A percentile compares a stretch with the other conserved stretches of the same genome.
phyloP scores from a whole-genome alignment of 2,113 vertebrate species.

The Cromileptes altivelis region DNA sequence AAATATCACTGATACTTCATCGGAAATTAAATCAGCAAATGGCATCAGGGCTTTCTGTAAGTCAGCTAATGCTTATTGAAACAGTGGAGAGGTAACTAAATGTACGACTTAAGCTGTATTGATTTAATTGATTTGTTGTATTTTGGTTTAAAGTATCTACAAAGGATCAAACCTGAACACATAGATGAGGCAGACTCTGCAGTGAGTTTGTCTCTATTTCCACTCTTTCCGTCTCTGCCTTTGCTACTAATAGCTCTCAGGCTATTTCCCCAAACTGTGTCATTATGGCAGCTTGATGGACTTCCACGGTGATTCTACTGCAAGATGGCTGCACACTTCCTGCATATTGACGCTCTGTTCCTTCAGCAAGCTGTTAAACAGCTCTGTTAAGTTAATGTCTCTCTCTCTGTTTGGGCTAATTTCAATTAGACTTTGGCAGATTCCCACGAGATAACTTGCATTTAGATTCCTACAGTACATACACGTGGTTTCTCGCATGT shows the following conservation, averaged over 20 bases:
- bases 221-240: background rate
- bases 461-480: background rate
- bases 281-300: conserved; percentile 12
- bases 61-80: background rate
- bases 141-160: background rate
- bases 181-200: background rate
- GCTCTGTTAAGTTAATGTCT: conserved; percentile 35
- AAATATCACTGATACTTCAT: conserved; percentile 23
- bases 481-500: background rate
- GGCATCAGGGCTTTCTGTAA: conserved; percentile 3
- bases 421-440: conserved; percentile 43
- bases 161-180: background rate
- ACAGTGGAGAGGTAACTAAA: background rate
- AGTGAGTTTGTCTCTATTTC: background rate
- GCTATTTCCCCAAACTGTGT: conserved; percentile 28
- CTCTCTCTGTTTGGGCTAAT: conserved; percentile 40
- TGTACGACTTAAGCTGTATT: no score
- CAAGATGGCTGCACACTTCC: conserved; percentile 48
- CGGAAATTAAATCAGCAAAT: conserved; percentile 16
- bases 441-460: conserved; percentile 1
- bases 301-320: conserved; percentile 32
- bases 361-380: conserved; percentile 29
- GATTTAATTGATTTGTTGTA: background rate
- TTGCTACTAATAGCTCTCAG: conserved; percentile 32
- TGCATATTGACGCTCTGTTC: background rate